A percentile compares a stretch with the other conserved stretches of the same genome.
These are phyloP conservation scores for Asbolus verrucosus DNA, from an alignment of 1,140 invertebrate species.

Conservation along the genomic window DNA sequence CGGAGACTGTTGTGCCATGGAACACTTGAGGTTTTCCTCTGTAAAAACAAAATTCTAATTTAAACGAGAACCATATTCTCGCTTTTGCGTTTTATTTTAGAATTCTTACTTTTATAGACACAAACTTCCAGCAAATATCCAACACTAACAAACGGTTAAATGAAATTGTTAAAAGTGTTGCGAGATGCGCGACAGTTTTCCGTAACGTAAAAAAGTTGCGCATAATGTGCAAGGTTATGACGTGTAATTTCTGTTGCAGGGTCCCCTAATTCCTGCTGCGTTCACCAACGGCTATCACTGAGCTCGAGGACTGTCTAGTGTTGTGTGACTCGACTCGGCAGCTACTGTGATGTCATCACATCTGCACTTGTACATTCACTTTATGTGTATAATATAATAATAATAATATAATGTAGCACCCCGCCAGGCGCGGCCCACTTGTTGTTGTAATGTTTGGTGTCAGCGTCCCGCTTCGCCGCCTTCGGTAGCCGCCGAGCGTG, in stretches of 20 bases:
- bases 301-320: constrained; percentile 64
- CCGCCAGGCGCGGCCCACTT: constrained; percentile 64
- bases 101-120: no score
- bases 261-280: constrained; percentile 91
- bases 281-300: constrained; percentile 96
- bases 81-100: no score
- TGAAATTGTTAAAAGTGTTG: no score
- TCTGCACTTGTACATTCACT: constrained; percentile 66
- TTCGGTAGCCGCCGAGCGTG: constrained; percentile 53
- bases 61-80: no score
- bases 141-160: no score
- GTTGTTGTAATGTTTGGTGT: constrained; percentile 67
- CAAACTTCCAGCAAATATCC: no score
- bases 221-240: constrained; percentile 11
- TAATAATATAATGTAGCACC: constrained; percentile 62
- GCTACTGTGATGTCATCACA: constrained; percentile 65
- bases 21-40: no score
- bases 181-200: no score
- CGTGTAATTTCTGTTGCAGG: constrained; percentile 71
- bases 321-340: constrained; percentile 59
- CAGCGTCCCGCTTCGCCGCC: constrained; percentile 60
- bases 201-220: background rate
- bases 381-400: constrained; percentile 63
- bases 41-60: no score
- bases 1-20: no score